Conservation (phyloP, 2,797 vertebrate species). For the Platyrinchus mystaceus region DNA sequence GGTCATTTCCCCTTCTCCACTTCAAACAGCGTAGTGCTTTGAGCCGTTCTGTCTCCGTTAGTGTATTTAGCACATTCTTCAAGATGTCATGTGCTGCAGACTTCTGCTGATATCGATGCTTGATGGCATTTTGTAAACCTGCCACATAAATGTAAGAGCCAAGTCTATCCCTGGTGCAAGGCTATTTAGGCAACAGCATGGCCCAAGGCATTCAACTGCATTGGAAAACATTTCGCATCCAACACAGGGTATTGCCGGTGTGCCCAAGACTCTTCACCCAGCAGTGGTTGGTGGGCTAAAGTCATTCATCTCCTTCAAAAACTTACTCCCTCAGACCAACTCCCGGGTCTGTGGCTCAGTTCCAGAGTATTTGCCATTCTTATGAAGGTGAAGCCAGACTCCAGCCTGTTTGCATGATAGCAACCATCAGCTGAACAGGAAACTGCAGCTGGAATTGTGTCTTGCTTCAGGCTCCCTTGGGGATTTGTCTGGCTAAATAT, state of each 20-base stretch:
- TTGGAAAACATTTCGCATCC: background rate
- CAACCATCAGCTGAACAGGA: background rate
- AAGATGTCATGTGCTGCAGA: constrained; percentile 5
- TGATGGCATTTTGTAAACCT: constrained; percentile 26
- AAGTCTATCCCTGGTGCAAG: background rate
- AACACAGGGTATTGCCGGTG: rapidly evolving
- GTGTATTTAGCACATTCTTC: background rate
- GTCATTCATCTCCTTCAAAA: background rate
- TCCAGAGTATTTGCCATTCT: background rate
- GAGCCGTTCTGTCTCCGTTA: background rate
- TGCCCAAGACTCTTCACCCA: background rate
- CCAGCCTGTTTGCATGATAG: background rate
- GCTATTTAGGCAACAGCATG: background rate
- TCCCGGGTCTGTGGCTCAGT: background rate
- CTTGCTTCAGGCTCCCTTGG: background rate
- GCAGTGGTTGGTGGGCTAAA: background rate
- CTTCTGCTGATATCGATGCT: background rate
- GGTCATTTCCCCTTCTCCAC: constrained; percentile 65
- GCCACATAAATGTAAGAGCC: background rate
- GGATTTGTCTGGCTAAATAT: background rate
- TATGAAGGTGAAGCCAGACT: background rate
- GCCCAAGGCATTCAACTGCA: background rate
- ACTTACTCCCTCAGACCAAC: background rate
- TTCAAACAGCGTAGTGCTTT: background rate
- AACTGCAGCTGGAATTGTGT: background rate